phyloP scores from a whole-genome alignment of 2,113 vertebrate genomes.

The Suricata suricatta region DNA sequence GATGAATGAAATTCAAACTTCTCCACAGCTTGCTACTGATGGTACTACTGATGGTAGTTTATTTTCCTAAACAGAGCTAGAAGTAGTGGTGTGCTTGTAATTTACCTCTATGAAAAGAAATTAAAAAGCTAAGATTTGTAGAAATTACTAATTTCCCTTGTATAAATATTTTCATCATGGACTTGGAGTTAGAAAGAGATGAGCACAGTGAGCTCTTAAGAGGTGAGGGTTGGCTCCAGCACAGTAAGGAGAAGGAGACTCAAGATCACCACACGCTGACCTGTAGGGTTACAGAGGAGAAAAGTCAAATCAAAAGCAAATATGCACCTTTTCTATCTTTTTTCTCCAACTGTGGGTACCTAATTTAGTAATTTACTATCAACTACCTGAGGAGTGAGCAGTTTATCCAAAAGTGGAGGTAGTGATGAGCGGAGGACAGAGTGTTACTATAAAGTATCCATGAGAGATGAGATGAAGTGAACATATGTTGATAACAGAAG shows the following conservation, averaged over 20 bases:
- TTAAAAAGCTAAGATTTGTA: background rate
- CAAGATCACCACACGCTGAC: background rate
- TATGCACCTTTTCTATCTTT: background rate
- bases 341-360: background rate
- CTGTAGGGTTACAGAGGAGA: background rate
- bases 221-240: background rate
- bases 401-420: background rate
- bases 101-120: background rate
- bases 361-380: background rate
- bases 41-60: background rate
- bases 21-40: background rate
- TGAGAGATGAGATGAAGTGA: background rate
- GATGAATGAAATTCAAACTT: background rate
- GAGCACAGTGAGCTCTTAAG: background rate
- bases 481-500: background rate
- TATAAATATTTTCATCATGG: background rate
- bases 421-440: background rate
- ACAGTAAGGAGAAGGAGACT: background rate
- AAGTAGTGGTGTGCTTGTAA: background rate
- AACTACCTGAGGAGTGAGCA: background rate
- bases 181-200: background rate
- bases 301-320: background rate
- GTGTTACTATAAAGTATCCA: background rate
- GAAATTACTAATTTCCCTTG: background rate
- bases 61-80: conserved; percentile 27